Conservation (phyloP, 2,113 vertebrate genomes). For the Sorex fumeus region DNA sequence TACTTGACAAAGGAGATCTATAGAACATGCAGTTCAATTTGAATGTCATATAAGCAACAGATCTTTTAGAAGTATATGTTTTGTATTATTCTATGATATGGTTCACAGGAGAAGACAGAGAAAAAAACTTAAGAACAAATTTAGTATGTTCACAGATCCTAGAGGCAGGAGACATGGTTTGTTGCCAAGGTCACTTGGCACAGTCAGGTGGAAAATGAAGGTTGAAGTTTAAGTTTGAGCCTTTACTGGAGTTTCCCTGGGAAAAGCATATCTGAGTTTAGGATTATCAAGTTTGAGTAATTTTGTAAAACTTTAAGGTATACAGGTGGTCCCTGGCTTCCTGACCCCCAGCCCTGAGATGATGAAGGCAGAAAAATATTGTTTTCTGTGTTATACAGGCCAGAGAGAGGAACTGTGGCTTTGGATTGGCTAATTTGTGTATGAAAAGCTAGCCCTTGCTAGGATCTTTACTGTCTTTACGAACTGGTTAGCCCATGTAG, state of each 20-base stretch:
- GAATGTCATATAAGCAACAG: neutral
- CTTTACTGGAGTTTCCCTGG: neutral
- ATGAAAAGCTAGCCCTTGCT: neutral
- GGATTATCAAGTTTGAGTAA: neutral
- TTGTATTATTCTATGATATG: conserved; percentile 29
- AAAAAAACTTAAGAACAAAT: neutral
- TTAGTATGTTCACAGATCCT: conserved; percentile 11
- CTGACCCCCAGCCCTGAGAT: neutral
- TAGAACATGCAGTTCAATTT: neutral
- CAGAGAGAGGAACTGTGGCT: neutral
- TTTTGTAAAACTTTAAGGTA: neutral
- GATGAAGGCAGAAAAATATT: neutral
- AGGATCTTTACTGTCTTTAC: neutral
- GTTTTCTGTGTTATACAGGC: neutral
- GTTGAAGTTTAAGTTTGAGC: conserved; percentile 15
- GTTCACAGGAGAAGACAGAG: neutral
- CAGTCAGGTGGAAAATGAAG: neutral
- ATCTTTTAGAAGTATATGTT: neutral
- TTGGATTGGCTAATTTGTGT: neutral
- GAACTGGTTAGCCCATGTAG: neutral
- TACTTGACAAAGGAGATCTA: conserved; percentile 43
- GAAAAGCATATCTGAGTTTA: neutral
- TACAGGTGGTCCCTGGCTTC: neutral
- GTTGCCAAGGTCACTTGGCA: neutral
- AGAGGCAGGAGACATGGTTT: neutral